A percentile compares a stretch with the other conserved stretches of the same genome.
Evolutionary conservation across 2,113 vertebrate genomes (phyloP).

Genomic region (Hemichromis elongatus): DNA sequence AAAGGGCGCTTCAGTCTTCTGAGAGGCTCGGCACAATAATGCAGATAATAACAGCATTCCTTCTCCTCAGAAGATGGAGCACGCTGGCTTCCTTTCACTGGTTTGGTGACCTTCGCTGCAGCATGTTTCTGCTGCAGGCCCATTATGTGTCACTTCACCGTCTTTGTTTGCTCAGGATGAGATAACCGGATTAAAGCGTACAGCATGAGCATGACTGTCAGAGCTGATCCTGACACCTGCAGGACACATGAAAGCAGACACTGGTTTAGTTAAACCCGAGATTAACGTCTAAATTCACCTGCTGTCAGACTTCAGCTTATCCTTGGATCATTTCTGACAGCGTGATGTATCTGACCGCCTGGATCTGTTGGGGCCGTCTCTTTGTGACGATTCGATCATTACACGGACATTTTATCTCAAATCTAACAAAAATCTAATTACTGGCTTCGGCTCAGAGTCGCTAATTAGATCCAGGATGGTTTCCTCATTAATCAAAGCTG

Average conservation of each 20-base stretch:
- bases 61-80: neutral
- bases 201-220: neutral
- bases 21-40: neutral
- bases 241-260: neutral
- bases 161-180: neutral
- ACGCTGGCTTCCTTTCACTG: neutral
- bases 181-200: neutral
- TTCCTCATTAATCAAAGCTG: neutral
- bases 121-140: rapidly evolving
- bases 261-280: neutral
- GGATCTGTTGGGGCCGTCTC: rapidly evolving
- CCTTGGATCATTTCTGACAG: neutral
- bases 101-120: neutral
- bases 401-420: neutral
- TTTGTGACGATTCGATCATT: neutral
- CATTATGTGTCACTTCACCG: neutral
- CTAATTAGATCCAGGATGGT: neutral
- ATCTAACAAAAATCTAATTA: neutral
- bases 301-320: neutral
- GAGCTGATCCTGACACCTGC: neutral
- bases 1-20: neutral
- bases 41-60: neutral
- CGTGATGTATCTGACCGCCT: rapidly evolving
- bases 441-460: rapidly evolving
- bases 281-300: neutral